A percentile compares a stretch with the other conserved stretches of the same genome.
These are phyloP conservation scores for Neotoma lepida DNA, from an alignment of 2,113 vertebrate species.

Conservation along the genomic window DNA sequence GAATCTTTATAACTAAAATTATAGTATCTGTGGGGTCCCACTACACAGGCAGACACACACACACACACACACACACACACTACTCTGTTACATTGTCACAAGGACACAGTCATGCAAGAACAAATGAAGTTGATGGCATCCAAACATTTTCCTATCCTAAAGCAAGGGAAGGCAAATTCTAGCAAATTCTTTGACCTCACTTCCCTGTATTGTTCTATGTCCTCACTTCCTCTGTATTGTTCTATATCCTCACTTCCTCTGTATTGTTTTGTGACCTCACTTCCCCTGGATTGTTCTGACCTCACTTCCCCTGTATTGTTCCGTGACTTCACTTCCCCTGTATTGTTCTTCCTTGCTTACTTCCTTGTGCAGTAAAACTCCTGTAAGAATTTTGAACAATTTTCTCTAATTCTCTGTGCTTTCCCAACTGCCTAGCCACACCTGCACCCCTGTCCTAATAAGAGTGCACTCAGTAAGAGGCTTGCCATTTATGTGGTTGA, in stretches of 20 bases:
- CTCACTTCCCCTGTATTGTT: too few relatives aligned
- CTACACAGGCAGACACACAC: not conserved
- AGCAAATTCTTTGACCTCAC: not conserved
- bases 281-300: too few relatives aligned
- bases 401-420: not conserved
- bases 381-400: not conserved
- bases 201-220: too few relatives aligned
- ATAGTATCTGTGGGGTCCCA: not conserved
- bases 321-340: too few relatives aligned
- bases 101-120: not conserved
- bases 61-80: not conserved
- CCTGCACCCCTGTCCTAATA: not conserved
- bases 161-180: not conserved
- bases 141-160: not conserved
- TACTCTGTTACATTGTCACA: not conserved
- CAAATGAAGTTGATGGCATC: not conserved
- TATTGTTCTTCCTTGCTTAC: not conserved
- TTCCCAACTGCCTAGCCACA: accelerated
- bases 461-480: not conserved
- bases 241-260: too few relatives aligned
- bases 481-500: not conserved
- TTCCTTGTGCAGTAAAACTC: not conserved
- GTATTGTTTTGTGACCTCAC: too few relatives aligned
- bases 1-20: slow-evolving; percentile 7
- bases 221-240: too few relatives aligned